Evolutionary conservation across 2,888 invertebrate species (phyloP).

Genomic region (Ceraclea dissimilis): DNA sequence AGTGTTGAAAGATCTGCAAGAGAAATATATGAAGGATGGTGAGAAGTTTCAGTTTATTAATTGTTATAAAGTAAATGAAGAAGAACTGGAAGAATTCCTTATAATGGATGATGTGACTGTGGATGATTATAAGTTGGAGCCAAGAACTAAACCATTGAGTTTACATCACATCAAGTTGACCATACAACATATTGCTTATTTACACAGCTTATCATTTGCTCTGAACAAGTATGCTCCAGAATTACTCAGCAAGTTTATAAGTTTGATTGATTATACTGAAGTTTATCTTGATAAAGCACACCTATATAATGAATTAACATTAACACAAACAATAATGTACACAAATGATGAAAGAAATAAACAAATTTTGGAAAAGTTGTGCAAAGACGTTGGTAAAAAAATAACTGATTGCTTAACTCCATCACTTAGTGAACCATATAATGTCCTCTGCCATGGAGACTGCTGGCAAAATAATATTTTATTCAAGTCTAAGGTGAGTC

Average conservation of each 20-base stretch:
- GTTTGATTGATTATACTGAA: slow-evolving; percentile 1
- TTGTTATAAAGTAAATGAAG: slow-evolving; percentile 6
- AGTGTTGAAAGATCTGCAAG: slow-evolving; percentile 3
- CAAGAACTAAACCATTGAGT: slow-evolving; percentile 27
- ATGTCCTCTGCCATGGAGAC: slow-evolving; percentile 18
- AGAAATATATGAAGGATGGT: neutral
- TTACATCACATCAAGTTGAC: slow-evolving; percentile 29
- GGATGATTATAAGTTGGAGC: slow-evolving; percentile 9
- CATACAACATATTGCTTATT: slow-evolving; percentile 29
- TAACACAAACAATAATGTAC: neutral
- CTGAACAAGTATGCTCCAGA: slow-evolving; percentile 29
- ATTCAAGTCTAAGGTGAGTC: slow-evolving; percentile 35
- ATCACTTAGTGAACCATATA: slow-evolving; percentile 6
- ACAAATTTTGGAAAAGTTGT: slow-evolving; percentile 1
- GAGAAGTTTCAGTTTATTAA: slow-evolving; percentile 5
- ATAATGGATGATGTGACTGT: slow-evolving; percentile 23
- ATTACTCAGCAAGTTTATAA: slow-evolving; percentile 25
- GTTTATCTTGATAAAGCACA: neutral
- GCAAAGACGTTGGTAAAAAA: slow-evolving; percentile 1
- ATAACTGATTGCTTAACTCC: neutral
- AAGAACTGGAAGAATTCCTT: slow-evolving; percentile 25
- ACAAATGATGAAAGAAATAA: neutral
- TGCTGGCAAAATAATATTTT: slow-evolving; percentile 30
- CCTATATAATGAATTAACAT: neutral
- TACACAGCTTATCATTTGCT: slow-evolving; percentile 31